Conservation (phyloP, 2,113 vertebrate species). For the Aleadryas rufinucha region DNA sequence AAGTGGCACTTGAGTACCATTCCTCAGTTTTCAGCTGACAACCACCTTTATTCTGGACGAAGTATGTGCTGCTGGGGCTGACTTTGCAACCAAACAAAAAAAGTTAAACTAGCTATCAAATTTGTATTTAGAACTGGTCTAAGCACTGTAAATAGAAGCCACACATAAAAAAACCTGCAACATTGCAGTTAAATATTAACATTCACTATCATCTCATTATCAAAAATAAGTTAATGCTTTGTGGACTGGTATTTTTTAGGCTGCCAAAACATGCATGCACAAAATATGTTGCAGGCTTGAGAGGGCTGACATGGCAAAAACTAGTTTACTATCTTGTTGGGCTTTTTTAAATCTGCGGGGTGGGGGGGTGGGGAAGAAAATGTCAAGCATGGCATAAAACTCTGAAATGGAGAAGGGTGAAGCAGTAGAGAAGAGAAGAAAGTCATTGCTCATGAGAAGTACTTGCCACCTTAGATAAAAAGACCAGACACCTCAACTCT, state of each 20-base stretch:
- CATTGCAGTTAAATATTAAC: conserved; percentile 30
- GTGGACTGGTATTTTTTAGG: neutral
- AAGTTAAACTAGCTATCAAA: neutral
- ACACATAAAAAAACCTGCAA: neutral
- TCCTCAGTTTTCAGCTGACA: neutral
- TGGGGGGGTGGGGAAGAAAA: too few relatives aligned
- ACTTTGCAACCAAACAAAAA: rapidly evolving
- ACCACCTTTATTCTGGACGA: neutral
- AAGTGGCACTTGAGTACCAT: neutral
- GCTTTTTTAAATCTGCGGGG: neutral
- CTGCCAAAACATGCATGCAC: rapidly evolving
- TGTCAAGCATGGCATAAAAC: neutral
- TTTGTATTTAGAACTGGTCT: neutral
- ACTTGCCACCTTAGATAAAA: neutral
- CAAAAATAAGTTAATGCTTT: neutral
- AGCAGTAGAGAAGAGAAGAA: neutral
- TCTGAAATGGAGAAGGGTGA: neutral
- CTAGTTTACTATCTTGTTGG: neutral
- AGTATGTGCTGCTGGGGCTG: rapidly evolving
- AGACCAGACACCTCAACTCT: neutral
- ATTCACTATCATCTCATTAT: neutral
- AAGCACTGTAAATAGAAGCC: neutral
- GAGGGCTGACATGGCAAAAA: neutral
- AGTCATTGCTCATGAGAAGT: neutral
- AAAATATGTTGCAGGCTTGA: neutral